Evolutionary conservation across 2,113 vertebrate genomes (phyloP).

Genomic region (Himantopus leucocephalus): DNA sequence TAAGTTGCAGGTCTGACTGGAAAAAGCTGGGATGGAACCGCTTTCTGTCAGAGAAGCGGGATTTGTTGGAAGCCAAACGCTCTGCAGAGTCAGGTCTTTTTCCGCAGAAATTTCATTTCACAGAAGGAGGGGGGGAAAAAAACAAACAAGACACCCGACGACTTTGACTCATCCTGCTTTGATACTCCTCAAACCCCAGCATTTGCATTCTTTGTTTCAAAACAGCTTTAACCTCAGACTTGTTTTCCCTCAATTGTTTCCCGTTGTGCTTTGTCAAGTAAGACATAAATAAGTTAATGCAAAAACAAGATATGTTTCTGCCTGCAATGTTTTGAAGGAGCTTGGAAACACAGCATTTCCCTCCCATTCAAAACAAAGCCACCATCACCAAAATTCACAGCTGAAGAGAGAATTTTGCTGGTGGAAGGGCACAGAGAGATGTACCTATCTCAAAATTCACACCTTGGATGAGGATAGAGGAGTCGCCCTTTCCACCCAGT

Average conservation of each 20-base stretch:
- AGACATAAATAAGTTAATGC: not conserved
- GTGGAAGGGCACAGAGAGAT: not conserved
- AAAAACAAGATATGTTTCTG: not conserved
- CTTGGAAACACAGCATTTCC: fast-evolving
- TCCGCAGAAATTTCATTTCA: not conserved
- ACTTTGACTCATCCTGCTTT: not conserved
- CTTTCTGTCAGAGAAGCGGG: not conserved
- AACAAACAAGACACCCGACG: not conserved
- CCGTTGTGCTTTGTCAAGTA: not conserved
- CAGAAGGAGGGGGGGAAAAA: not conserved
- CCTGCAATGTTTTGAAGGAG: not conserved
- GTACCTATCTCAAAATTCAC: not conserved
- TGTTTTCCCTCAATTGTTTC: not conserved
- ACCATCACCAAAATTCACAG: not conserved
- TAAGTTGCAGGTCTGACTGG: not conserved
- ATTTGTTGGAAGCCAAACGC: not conserved
- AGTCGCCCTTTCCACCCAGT: not conserved
- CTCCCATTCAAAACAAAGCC: not conserved
- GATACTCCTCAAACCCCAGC: not conserved
- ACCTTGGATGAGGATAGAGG: not conserved
- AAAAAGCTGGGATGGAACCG: constrained; percentile 19
- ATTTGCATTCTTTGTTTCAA: constrained; percentile 17
- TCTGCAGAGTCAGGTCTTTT: not conserved
- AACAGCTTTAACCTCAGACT: constrained; percentile 7
- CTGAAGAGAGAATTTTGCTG: not conserved